Percentiles rank a stretch among this genome's conserved stretches.
phyloP scores from a whole-genome alignment of 2,888 invertebrate genomes.

The Zaprionus obscuricornis region DNA sequence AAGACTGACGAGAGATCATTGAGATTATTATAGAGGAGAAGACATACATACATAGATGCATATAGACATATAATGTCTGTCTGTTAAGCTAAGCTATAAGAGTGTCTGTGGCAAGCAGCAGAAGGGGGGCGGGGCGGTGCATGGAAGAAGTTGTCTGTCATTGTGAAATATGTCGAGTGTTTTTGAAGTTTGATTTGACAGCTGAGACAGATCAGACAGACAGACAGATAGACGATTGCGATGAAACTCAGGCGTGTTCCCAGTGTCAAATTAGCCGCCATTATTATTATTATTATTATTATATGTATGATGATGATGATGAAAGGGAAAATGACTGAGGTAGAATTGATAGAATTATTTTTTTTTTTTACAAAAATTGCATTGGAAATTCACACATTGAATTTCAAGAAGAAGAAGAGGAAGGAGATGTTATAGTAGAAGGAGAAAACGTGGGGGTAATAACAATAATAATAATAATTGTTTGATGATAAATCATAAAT shows the following conservation, averaged over 20 bases:
- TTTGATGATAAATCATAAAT: slow-evolving; percentile 68
- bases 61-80: slow-evolving; percentile 1
- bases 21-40: too few relatives aligned
- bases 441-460: slow-evolving; percentile 28
- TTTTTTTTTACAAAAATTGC: too few relatives aligned
- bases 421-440: not conserved
- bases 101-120: too few relatives aligned
- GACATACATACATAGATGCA: not conserved
- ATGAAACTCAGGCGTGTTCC: slow-evolving; percentile 56
- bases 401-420: not conserved
- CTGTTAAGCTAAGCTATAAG: too few relatives aligned
- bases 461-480: slow-evolving; percentile 42
- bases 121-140: not conserved
- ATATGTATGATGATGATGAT: too few relatives aligned
- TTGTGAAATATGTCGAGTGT: slow-evolving; percentile 66
- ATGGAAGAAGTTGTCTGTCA: too few relatives aligned
- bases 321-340: slow-evolving; percentile 21
- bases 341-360: too few relatives aligned
- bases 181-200: slow-evolving; percentile 67
- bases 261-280: slow-evolving; percentile 73
- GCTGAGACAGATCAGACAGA: slow-evolving; percentile 35
- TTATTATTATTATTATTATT: slow-evolving; percentile 38
- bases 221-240: slow-evolving; percentile 23
- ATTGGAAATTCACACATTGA: not conserved
- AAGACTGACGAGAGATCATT: not conserved